These are phyloP conservation scores for Callionymus lyra DNA, from an alignment of 2,113 vertebrate genomes.

Conservation along the genomic window DNA sequence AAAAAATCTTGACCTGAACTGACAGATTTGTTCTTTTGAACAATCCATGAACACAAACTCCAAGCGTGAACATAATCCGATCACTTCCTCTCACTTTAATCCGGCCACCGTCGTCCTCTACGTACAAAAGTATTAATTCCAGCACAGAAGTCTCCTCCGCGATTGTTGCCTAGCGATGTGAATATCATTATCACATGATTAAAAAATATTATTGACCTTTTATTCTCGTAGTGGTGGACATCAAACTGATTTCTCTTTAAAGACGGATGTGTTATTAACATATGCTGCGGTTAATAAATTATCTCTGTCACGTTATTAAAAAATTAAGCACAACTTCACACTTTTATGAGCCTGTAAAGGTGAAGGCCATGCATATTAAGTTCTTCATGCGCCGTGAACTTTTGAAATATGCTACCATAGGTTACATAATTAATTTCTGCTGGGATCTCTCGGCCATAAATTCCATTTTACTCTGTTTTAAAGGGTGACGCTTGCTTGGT, in stretches of 20 bases:
- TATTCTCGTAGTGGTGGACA: conserved; percentile 30
- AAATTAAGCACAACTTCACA: conserved; percentile 85
- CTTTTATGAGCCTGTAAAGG: conserved; percentile 93
- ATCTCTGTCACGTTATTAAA: conserved; percentile 85
- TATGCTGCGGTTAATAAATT: conserved; percentile 88
- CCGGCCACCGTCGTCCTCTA: no score
- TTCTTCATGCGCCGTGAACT: conserved; percentile 87
- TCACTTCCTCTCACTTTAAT: no score
- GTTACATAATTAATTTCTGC: conserved; percentile 84
- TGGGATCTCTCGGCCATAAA: conserved; percentile 48
- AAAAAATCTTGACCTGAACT: no score
- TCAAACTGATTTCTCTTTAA: conserved; percentile 46
- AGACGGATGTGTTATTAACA: conserved; percentile 70
- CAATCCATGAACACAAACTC: no score
- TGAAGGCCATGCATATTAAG: conserved; percentile 88
- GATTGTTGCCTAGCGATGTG: conserved; percentile 31
- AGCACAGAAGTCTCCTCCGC: conserved; percentile 38
- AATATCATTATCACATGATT: conserved; percentile 55
- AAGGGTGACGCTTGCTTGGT: conserved; percentile 15
- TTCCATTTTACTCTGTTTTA: conserved; percentile 25
- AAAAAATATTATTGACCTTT: conserved; percentile 74
- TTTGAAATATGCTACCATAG: conserved; percentile 78
- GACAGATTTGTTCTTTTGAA: no score
- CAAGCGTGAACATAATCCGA: no score
- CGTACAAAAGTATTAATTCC: no score